Conservation (phyloP, 2,113 vertebrate genomes). For the Erythrolamprus reginae region DNA sequence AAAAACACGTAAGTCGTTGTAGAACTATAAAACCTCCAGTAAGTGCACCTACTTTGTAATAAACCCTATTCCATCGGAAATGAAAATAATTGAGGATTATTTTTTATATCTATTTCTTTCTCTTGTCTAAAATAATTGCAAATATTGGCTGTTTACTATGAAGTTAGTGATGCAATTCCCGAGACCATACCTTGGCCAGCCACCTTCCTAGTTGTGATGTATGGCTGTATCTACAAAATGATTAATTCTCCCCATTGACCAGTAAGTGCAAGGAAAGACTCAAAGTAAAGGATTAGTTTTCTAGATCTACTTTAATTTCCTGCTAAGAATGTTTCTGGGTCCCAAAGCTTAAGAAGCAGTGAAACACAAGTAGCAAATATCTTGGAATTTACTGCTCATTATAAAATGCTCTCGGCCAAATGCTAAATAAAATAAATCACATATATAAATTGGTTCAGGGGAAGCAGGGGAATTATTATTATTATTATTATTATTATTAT, state of each 20-base stretch:
- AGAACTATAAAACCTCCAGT: background rate
- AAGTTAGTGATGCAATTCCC: background rate
- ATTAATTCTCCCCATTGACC: background rate
- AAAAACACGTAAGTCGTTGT: slow-evolving; percentile 74
- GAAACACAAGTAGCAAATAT: background rate
- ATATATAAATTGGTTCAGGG: background rate
- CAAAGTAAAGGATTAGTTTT: background rate
- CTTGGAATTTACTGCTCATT: background rate
- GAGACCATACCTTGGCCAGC: background rate
- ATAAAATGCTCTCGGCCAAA: background rate
- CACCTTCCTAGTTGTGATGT: background rate
- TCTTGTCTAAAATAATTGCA: background rate
- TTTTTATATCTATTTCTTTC: background rate
- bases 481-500: too few relatives aligned
- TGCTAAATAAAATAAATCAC: background rate
- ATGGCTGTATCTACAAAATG: background rate
- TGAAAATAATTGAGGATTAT: background rate
- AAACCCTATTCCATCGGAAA: background rate
- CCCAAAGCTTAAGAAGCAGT: background rate
- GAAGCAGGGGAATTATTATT: too few relatives aligned
- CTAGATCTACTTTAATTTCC: background rate
- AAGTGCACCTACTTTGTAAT: background rate
- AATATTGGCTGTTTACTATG: background rate
- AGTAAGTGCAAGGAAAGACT: background rate
- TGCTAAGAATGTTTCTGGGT: background rate